These are phyloP conservation scores for Agrypnus murinus DNA, from an alignment of 2,888 invertebrate genomes.

Conservation along the genomic window DNA sequence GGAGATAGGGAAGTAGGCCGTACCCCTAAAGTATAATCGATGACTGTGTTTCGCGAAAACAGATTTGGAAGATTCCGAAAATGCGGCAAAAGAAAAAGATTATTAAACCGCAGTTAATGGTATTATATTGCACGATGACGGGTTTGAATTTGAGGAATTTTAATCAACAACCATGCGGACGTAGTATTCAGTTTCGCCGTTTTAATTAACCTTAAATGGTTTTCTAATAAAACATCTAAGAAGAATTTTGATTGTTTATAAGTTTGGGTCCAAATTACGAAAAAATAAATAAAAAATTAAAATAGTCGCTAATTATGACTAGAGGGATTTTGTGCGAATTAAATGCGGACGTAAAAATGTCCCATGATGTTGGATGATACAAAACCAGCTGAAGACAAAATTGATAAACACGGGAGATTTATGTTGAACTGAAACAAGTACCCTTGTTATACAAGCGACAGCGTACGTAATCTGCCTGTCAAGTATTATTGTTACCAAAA, in stretches of 20 bases:
- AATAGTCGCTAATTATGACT: background rate
- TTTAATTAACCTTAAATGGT: too few relatives aligned
- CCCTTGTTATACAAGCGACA: slow-evolving; percentile 43
- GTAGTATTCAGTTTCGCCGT: too few relatives aligned
- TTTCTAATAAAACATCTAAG: too few relatives aligned
- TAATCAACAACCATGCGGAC: background rate
- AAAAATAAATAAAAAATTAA: background rate
- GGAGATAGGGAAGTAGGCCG: slow-evolving; percentile 34
- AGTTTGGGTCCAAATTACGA: too few relatives aligned
- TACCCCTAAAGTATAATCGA: slow-evolving; percentile 43
- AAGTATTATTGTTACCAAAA: slow-evolving; percentile 42
- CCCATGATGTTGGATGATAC: slow-evolving; percentile 11
- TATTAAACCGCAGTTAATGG: background rate
- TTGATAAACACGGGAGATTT: slow-evolving; percentile 43
- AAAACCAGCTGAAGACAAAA: slow-evolving; percentile 32
- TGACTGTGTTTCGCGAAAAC: slow-evolving; percentile 29
- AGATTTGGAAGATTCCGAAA: slow-evolving; percentile 24
- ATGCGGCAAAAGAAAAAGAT: background rate
- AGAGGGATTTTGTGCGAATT: background rate
- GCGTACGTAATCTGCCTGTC: slow-evolving; percentile 43
- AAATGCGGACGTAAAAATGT: slow-evolving; percentile 1
- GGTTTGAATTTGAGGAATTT: slow-evolving; percentile 5
- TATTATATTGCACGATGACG: background rate
- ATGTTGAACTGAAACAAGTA: slow-evolving; percentile 38
- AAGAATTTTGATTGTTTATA: too few relatives aligned